These are phyloP conservation scores for Hirtodrosophila trivittata DNA, from an alignment of 2,888 invertebrate species.

Conservation along the genomic window DNA sequence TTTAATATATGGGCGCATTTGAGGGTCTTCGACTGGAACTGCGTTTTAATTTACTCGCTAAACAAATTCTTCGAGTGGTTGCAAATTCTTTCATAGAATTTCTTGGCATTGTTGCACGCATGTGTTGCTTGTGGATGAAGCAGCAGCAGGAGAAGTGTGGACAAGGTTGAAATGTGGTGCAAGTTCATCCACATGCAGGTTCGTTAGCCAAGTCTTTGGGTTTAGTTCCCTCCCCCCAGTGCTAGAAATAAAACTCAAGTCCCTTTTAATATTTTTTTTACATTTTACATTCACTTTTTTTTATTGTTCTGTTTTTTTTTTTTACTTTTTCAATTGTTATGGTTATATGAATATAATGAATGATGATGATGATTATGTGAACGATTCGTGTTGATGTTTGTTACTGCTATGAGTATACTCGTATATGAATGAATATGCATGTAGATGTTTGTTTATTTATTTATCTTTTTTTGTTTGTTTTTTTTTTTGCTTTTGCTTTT, in stretches of 20 bases:
- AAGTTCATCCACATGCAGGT: slow-evolving; percentile 28
- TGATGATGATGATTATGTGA: slow-evolving; percentile 72
- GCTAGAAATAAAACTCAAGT: slow-evolving; percentile 22
- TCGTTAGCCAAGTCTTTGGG: slow-evolving; percentile 43
- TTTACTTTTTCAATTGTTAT: slow-evolving; percentile 78
- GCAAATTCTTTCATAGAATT: too few relatives aligned
- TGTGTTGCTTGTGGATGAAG: neutral
- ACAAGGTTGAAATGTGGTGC: neutral
- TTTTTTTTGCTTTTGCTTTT: slow-evolving; percentile 21
- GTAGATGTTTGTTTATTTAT: slow-evolving; percentile 36
- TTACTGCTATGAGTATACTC: slow-evolving; percentile 1
- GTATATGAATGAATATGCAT: slow-evolving; percentile 57
- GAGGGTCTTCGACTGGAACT: too few relatives aligned
- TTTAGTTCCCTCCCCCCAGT: neutral
- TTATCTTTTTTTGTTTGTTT: slow-evolving; percentile 28
- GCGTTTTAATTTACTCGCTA: too few relatives aligned
- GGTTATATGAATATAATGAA: slow-evolving; percentile 80
- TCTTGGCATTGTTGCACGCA: neutral
- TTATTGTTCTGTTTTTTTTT: slow-evolving; percentile 72
- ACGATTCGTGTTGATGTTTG: slow-evolving; percentile 59
- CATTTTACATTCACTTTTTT: slow-evolving; percentile 80
- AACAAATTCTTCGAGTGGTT: too few relatives aligned
- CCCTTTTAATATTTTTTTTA: slow-evolving; percentile 36
- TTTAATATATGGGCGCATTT: too few relatives aligned
- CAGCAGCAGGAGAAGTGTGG: neutral